phyloP scores from a whole-genome alignment of 1,140 invertebrate genomes.

The Drosophila lacteicornis region DNA sequence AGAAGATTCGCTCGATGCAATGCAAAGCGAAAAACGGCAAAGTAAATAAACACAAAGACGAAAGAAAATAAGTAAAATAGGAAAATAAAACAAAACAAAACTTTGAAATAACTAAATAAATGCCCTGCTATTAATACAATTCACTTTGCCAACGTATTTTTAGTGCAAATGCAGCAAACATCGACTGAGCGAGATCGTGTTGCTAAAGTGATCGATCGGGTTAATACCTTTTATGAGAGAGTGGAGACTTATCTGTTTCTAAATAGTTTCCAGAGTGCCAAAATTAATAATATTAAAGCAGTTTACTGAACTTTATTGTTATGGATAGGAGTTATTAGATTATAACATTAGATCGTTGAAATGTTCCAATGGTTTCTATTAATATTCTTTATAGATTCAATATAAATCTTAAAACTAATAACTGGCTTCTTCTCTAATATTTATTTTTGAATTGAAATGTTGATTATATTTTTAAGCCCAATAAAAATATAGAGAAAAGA shows the following conservation, averaged over 20 bases:
- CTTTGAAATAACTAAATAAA: constrained; percentile 81
- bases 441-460: too few relatives aligned
- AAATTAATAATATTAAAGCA: background rate
- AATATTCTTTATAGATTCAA: background rate
- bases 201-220: constrained; percentile 1
- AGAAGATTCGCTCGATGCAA: constrained; percentile 34
- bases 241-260: too few relatives aligned
- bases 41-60: constrained; percentile 81
- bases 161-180: constrained; percentile 70
- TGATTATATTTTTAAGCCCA: too few relatives aligned
- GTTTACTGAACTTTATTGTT: background rate
- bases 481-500: too few relatives aligned
- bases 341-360: too few relatives aligned
- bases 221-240: constrained; percentile 39
- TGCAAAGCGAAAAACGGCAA: constrained; percentile 64
- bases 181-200: constrained; percentile 46
- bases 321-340: background rate
- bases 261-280: too few relatives aligned
- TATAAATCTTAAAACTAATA: too few relatives aligned
- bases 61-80: constrained; percentile 38
- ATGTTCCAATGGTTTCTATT: background rate
- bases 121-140: constrained; percentile 84
- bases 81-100: constrained; percentile 49
- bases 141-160: constrained; percentile 84
- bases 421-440: too few relatives aligned